phyloP scores from a whole-genome alignment of 1,140 invertebrate genomes.

The Lasioglossum baleicum region DNA sequence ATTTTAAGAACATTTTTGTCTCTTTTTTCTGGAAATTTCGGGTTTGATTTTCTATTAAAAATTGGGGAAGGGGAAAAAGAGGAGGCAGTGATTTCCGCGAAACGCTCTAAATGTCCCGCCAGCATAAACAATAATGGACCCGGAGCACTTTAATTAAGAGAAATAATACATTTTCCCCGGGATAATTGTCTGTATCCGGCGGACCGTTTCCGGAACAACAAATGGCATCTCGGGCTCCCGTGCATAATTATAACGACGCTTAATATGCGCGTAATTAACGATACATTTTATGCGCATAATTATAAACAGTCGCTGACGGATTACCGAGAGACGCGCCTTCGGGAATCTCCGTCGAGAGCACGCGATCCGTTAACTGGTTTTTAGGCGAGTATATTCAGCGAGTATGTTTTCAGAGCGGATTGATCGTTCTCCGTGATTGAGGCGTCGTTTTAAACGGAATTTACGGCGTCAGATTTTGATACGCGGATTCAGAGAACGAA shows the following conservation, averaged over 20 bases:
- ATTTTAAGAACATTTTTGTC: no score
- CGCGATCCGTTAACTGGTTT: no score
- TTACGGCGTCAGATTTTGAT: no score
- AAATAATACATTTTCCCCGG: slow-evolving; percentile 21
- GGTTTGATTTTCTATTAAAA: no score
- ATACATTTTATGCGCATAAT: slow-evolving; percentile 30
- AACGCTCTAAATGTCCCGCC: slow-evolving; percentile 20
- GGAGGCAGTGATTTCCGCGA: neutral
- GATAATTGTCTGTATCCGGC: slow-evolving; percentile 11
- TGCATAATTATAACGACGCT: slow-evolving; percentile 29
- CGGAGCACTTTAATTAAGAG: slow-evolving; percentile 40
- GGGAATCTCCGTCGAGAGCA: no score
- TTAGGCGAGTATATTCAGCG: no score
- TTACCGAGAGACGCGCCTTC: neutral
- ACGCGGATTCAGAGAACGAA: no score
- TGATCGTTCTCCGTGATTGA: no score
- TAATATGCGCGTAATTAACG: slow-evolving; percentile 42
- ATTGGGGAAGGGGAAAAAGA: no score
- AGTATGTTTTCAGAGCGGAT: no score
- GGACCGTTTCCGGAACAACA: slow-evolving; percentile 35
- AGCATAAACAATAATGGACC: slow-evolving; percentile 34
- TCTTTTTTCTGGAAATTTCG: no score
- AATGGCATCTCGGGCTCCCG: neutral
- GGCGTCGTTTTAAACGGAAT: no score
- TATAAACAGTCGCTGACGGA: slow-evolving; percentile 20